These are phyloP conservation scores for Phenacoccus solenopsis DNA, from an alignment of 1,140 invertebrate genomes.

Conservation along the genomic window DNA sequence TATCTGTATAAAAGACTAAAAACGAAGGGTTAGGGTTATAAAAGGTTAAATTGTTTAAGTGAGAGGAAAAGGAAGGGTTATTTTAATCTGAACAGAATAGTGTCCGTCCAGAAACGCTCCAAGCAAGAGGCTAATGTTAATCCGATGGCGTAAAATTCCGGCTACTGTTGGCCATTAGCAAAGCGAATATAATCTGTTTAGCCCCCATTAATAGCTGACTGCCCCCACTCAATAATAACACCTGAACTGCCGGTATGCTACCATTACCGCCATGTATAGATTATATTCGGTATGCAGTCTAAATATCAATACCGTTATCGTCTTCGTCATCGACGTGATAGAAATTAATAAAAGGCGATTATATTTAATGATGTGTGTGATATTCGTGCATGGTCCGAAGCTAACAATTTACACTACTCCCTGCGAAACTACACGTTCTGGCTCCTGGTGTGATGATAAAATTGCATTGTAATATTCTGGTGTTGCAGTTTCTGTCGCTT, in stretches of 20 bases:
- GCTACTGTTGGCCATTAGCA: not conserved
- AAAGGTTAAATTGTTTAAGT: constrained; percentile 3
- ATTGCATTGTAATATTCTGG: not conserved
- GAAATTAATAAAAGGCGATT: constrained; percentile 3
- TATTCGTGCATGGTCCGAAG: not conserved
- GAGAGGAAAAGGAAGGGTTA: constrained; percentile 1
- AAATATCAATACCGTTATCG: not conserved
- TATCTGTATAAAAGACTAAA: constrained; percentile 3
- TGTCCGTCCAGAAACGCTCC: not conserved
- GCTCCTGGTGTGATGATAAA: too few relatives aligned
- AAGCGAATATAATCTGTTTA: constrained; percentile 3
- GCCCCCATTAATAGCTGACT: not conserved
- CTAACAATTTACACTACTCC: not conserved
- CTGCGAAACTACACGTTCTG: not conserved
- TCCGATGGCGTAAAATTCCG: constrained; percentile 1
- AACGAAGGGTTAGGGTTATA: not conserved
- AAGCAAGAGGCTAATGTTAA: not conserved
- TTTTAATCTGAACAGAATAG: not conserved
- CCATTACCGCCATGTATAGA: not conserved
- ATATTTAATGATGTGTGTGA: not conserved
- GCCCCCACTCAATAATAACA: constrained; percentile 1
- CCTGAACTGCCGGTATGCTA: not conserved
- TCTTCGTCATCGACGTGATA: not conserved
- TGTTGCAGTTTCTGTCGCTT: too few relatives aligned
- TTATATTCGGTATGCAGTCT: not conserved